Evolutionary conservation across 2,797 vertebrate genomes (phyloP), one percentile per base, ranked within the genome.

Genomic region (Spinus olivaceus): DNA sequence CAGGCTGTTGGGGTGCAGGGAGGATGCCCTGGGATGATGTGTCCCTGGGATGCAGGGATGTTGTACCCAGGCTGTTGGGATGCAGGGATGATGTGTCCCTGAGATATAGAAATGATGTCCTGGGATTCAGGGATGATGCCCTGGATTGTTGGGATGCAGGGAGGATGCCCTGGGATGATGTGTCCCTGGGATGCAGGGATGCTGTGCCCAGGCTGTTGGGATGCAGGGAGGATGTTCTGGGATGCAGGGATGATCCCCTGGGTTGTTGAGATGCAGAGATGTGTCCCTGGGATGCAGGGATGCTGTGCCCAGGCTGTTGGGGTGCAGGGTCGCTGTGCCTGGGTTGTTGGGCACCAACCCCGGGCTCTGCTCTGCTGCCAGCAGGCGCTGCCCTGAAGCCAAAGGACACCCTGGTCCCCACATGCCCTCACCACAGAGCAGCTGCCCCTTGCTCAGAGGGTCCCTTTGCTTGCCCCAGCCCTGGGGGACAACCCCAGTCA

Each of bases 401-500:
- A 6, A 41, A 30, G 74, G 18, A 32, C 6, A 4, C 5, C 37
- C 12, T 14, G 4, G 0, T 39, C 18, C 44, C 32, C 10, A 2
- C 37, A 3, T 21, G 9, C 33, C 37, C 64, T 35, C 51, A 28
- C 8, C 25, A 13, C 27, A 23, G 39, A 69, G 61, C 67, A 37
- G 33, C 74, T 21, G 17, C 23, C 33, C 24, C 59, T 18, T 5
- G 3, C 6, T 7, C 5, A 53, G 49, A 6, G 33, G 15, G 7
- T 44, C 60, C 49, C 42, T 57, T 50, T 0, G 0, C 39, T n/a
- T 7, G 3, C 8, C 30, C 37, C 4, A 1, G 17, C 42, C 42
- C 74, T 23, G 18, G 0, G 1, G 59, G 33, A 67, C 54, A 51
- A 1, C 27, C 10, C 3, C 0, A 22, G 10, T 24, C 82, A 39